Conservation (phyloP, 2,888 invertebrate genomes). For the Sesia bembeciformis region DNA sequence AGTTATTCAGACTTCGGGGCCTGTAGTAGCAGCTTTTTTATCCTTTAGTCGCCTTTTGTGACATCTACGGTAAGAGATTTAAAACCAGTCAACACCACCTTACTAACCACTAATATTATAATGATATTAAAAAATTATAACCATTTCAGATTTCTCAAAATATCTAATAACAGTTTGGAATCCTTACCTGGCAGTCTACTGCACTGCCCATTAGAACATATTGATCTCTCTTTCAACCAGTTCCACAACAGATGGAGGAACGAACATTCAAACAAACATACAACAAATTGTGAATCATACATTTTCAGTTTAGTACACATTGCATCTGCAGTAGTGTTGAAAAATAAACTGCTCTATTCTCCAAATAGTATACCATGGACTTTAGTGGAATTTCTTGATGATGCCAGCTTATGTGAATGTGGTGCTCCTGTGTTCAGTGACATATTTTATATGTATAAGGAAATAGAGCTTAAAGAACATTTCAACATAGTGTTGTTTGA, state of each 20-base stretch:
- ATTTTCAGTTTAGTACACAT: slow-evolving; percentile 70
- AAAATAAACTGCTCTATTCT: slow-evolving; percentile 68
- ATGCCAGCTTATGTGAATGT: slow-evolving; percentile 77
- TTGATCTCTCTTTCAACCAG: slow-evolving; percentile 75
- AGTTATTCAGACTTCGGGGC: too few species aligned
- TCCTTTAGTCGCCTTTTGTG: too few species aligned
- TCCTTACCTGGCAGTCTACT: slow-evolving; percentile 76
- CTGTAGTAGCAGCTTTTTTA: too few species aligned
- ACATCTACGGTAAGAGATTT: too few species aligned
- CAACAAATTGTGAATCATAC: slow-evolving; percentile 45
- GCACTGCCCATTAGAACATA: slow-evolving; percentile 62
- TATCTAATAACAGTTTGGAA: slow-evolving; percentile 69
- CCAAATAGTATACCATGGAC: slow-evolving; percentile 74
- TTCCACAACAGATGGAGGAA: slow-evolving; percentile 35
- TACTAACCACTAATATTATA: too few species aligned
- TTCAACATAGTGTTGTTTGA: slow-evolving; percentile 50
- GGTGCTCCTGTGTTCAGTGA: slow-evolving; percentile 62
- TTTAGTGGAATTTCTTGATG: slow-evolving; percentile 74
- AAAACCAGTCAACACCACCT: too few species aligned
- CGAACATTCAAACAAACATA: slow-evolving; percentile 13
- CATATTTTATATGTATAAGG: slow-evolving; percentile 30
- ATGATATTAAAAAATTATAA: too few species aligned
- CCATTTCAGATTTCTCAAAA: slow-evolving; percentile 19
- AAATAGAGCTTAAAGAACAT: slow-evolving; percentile 48
- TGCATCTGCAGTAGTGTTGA: slow-evolving; percentile 69